These are phyloP conservation scores for Lacerta viridis DNA, from an alignment of 2,797 vertebrate genomes.

Conservation along the genomic window DNA sequence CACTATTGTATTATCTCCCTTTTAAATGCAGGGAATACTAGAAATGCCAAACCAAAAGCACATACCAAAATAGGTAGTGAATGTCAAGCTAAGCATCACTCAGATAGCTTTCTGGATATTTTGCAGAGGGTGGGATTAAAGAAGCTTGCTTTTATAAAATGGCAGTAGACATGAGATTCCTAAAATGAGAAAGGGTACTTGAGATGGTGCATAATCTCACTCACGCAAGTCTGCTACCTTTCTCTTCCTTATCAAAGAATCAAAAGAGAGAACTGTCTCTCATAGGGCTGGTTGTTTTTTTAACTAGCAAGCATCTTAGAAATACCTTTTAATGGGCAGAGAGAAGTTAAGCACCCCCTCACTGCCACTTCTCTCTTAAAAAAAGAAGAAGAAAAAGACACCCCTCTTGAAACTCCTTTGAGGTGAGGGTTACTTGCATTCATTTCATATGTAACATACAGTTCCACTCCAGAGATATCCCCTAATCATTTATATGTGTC, in stretches of 20 bases:
- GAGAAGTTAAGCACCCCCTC: too few relatives aligned
- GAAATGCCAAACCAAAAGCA: not conserved
- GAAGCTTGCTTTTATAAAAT: slow-evolving; percentile 1
- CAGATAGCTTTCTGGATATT: not conserved
- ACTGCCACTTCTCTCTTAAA: too few relatives aligned
- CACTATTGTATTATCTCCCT: not conserved
- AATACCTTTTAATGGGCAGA: too few relatives aligned
- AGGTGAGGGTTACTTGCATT: too few relatives aligned
- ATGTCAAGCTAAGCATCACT: slow-evolving; percentile 6
- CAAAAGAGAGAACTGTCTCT: not conserved
- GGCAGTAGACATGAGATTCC: not conserved
- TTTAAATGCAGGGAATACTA: not conserved
- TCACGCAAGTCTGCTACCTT: not conserved
- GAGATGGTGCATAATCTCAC: not conserved
- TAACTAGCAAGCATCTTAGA: too few relatives aligned
- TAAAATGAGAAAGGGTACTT: not conserved
- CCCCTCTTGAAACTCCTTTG: too few relatives aligned
- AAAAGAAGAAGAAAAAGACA: too few relatives aligned
- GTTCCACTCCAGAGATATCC: too few relatives aligned
- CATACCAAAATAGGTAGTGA: not conserved
- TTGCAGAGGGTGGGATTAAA: not conserved
- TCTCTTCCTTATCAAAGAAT: not conserved
- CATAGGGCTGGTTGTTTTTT: too few relatives aligned
- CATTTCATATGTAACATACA: too few relatives aligned
- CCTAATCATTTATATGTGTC: too few relatives aligned